phyloP scores from a whole-genome alignment of 1,140 invertebrate species.

The Lepidurus apus region DNA sequence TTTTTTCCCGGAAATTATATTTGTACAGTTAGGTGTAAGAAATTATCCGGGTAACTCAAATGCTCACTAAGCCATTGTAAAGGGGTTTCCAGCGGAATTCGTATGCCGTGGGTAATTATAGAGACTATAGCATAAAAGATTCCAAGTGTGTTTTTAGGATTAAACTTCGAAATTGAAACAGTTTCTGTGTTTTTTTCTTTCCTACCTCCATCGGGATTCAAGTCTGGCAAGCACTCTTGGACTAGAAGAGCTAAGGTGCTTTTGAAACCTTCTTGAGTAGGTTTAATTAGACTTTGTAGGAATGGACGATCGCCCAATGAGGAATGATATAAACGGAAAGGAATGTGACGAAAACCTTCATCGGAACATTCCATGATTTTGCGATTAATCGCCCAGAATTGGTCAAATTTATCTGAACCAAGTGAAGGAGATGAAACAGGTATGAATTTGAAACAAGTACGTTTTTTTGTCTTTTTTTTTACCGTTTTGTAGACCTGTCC shows the following conservation, averaged over 20 bases:
- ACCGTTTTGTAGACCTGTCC: conserved; percentile 90
- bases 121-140: conserved; percentile 49
- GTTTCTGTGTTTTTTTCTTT: conserved; percentile 14
- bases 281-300: conserved; percentile 69
- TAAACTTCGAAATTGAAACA: conserved; percentile 31
- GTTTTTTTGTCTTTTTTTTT: conserved; percentile 39
- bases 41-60: conserved; percentile 97
- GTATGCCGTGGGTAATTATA: conserved; percentile 83
- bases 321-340: conserved; percentile 72
- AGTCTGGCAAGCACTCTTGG: conserved; percentile 60
- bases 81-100: conserved; percentile 80
- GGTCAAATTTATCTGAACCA: conserved; percentile 89
- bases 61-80: conserved; percentile 96
- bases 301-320: conserved; percentile 38
- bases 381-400: conserved; percentile 96
- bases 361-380: conserved; percentile 81
- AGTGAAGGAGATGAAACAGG: conserved; percentile 34
- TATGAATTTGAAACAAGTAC: conserved; percentile 20
- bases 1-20: conserved; percentile 17
- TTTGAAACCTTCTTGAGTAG: conserved; percentile 63
- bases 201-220: conserved; percentile 48
- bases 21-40: conserved; percentile 66
- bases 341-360: conserved; percentile 86
- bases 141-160: conserved; percentile 33
- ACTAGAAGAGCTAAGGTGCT: conserved; percentile 67